Conservation (phyloP, 2,797 vertebrate genomes). For the Cossypha niveicapilla region DNA sequence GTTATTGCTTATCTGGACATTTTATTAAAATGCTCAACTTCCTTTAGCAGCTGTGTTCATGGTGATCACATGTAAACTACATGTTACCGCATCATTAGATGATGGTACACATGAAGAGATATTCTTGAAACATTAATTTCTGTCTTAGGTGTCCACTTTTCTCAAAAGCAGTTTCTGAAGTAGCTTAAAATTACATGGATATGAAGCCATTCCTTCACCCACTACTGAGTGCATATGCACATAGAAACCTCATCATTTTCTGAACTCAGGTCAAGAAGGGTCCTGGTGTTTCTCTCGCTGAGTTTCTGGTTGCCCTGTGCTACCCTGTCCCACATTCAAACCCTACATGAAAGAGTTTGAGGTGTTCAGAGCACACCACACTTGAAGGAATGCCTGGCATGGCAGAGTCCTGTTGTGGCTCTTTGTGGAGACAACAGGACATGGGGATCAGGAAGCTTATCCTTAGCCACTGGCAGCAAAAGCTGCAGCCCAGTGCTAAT, state of each 20-base stretch:
- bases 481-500: background rate
- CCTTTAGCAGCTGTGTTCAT: background rate
- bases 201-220: background rate
- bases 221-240: background rate
- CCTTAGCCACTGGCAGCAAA: background rate
- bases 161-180: background rate
- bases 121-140: background rate
- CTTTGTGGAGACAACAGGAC: background rate
- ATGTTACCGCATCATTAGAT: background rate
- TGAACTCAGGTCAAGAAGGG: background rate
- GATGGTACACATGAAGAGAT: background rate
- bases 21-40: background rate
- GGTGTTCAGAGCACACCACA: accelerated
- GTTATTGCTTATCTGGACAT: background rate
- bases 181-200: background rate
- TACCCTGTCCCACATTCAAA: background rate
- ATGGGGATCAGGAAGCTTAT: background rate
- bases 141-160: background rate
- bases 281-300: background rate
- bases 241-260: background rate
- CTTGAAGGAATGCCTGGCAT: background rate
- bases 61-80: background rate
- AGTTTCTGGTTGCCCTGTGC: background rate
- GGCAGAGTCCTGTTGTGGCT: too few relatives aligned
- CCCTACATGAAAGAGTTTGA: background rate